Conservation (phyloP, 1,140 invertebrate species). For the Helicoverpa armigera region DNA sequence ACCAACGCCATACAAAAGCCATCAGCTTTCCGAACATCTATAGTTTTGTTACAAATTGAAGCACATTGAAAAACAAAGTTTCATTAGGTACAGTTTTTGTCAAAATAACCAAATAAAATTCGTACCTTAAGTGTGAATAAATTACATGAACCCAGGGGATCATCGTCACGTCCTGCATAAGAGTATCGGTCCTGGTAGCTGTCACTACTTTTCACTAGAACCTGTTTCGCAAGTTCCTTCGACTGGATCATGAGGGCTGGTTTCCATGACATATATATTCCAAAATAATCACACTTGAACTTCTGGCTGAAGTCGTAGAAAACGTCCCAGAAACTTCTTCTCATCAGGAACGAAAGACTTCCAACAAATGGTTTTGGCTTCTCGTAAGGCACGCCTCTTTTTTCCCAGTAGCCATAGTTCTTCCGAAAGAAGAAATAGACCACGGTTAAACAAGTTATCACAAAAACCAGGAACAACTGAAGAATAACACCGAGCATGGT, state of each 20-base stretch:
- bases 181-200: conserved; percentile 71
- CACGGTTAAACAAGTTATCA: conserved; percentile 7
- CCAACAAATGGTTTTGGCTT: conserved; percentile 65
- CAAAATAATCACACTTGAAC: conserved; percentile 62
- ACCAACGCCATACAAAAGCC: too few species aligned
- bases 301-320: conserved; percentile 63
- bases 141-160: conserved; percentile 75
- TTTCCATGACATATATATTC: conserved; percentile 68
- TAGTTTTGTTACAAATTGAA: too few species aligned
- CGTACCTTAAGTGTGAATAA: conserved; percentile 74
- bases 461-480: conserved; percentile 29
- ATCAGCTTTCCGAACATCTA: too few species aligned
- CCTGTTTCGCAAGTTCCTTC: conserved; percentile 65
- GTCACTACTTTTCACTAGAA: conserved; percentile 70
- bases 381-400: conserved; percentile 65
- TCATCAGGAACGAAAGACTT: conserved; percentile 68
- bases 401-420: conserved; percentile 67
- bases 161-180: conserved; percentile 62
- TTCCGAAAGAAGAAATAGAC: conserved; percentile 40
- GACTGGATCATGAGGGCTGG: conserved; percentile 69
- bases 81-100: too few species aligned
- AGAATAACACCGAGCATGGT: conserved; percentile 25
- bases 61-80: too few species aligned
- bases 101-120: background rate
- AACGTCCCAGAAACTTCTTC: conserved; percentile 68